Base-by-base conservation (phyloP, 1,140 invertebrate genomes). In the Chrysomallon squamiferum region DNA sequence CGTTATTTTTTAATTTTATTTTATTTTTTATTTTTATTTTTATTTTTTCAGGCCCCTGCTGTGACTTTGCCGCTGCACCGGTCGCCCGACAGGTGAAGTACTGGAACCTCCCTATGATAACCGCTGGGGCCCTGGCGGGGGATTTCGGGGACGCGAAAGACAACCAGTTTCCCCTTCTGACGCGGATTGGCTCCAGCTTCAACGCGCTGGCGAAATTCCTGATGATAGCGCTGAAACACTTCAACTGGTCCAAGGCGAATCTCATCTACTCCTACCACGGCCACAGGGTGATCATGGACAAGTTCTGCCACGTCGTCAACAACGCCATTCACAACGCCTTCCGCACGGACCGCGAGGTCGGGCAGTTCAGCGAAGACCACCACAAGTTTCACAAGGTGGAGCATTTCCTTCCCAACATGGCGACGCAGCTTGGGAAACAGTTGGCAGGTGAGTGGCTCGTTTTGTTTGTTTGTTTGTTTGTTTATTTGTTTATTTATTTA, bases 21-120 rank as follows among this genome's bases (percentile, higher is more conserved):
- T 38, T 7, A 5, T 15, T 38, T 7, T 38, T 38, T 38, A 38
- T 38, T 38, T 38, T 7, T 58, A 18, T 18, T 56, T 35, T 50
- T 86, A 93, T 93, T 1, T 94, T 96, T 79, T 89, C 97, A 75
- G 95, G 95, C 0, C 92, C 95, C 0, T 90, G 94, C 7, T 96
- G 94, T 84, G 93, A 95, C 73, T 97, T 95, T 82, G 94, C 94
- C 1, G 89, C 96, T 56, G 94, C 95, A 0, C 95, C 95, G 0
- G 93, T 97, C 3, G 92, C 92, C 0, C 87, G 95, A 20, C 96
- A 96, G 80, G 90, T 92, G 3, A 50, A 67, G 45, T 76, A 69
- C 29, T 97, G 95, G 95, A 76, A 91, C 5, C 92, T 95, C 20
- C 95, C 95, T 0, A 90, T 97, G 9, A 78, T 97, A 4, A 95